These are phyloP conservation scores for Hypomesus transpacificus DNA, from an alignment of 2,113 vertebrate species.

Conservation along the genomic window DNA sequence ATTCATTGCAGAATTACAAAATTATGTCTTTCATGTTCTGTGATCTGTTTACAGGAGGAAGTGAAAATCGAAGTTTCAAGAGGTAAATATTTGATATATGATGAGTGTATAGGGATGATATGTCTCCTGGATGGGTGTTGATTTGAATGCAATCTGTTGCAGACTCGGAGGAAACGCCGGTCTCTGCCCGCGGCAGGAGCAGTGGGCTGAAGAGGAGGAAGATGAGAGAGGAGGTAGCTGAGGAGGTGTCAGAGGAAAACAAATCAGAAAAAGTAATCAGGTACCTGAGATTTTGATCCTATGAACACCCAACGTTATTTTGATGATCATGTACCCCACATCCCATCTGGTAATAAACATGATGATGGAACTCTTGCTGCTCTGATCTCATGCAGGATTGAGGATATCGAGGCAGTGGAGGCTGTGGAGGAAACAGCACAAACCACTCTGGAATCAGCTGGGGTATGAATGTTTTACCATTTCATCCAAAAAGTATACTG, in stretches of 20 bases:
- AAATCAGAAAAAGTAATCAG: slow-evolving; percentile 47
- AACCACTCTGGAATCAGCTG: slow-evolving; percentile 4
- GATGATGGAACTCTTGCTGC: not conserved
- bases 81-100: slow-evolving; percentile 39
- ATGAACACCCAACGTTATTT: not conserved
- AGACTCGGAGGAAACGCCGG: slow-evolving; percentile 48
- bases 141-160: slow-evolving; percentile 13
- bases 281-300: slow-evolving; percentile 15
- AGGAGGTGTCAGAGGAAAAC: slow-evolving; percentile 26
- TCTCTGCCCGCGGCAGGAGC: slow-evolving; percentile 50
- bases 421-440: not conserved
- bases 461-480: slow-evolving; percentile 17
- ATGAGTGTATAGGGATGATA: not conserved
- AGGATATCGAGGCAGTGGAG: slow-evolving; percentile 48
- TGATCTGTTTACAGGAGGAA: slow-evolving; percentile 52
- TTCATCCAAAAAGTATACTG: not conserved
- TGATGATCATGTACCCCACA: not conserved
- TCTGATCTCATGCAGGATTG: slow-evolving; percentile 40
- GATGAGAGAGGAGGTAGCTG: slow-evolving; percentile 26
- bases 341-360: not conserved
- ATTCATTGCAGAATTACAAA: not conserved
- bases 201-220: slow-evolving; percentile 62
- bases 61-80: slow-evolving; percentile 24
- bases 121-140: not conserved
- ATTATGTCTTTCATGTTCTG: not conserved